Conservation (phyloP, 2,888 invertebrate genomes). For the Cosmia pyralina region DNA sequence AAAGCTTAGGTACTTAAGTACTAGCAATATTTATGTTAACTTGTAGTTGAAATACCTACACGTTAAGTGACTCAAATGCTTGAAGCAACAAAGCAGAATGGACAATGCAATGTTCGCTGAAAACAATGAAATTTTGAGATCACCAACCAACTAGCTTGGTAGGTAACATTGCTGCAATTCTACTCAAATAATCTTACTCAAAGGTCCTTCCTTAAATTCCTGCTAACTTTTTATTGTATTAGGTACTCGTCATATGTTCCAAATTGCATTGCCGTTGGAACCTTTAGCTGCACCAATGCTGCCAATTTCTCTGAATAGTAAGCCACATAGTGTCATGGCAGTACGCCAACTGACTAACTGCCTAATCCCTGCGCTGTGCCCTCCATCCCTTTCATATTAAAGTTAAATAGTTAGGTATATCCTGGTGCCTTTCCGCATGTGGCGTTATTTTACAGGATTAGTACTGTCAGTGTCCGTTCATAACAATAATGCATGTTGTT, state of each 20-base stretch:
- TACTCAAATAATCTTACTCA: background rate
- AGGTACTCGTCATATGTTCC: constrained; percentile 62
- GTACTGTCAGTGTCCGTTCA: too few relatives aligned
- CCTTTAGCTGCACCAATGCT: constrained; percentile 70
- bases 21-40: constrained; percentile 23
- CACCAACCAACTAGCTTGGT: background rate
- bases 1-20: constrained; percentile 8
- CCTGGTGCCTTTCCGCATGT: background rate
- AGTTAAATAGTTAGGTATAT: too few relatives aligned
- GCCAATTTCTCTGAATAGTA: constrained; percentile 77
- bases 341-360: constrained; percentile 71
- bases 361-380: constrained; percentile 28
- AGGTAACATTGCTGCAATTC: background rate
- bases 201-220: background rate
- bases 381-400: constrained; percentile 25
- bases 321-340: constrained; percentile 74
- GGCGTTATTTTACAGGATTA: background rate
- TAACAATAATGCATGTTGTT: too few relatives aligned
- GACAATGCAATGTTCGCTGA: background rate
- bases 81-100: background rate
- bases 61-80: background rate
- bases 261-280: constrained; percentile 63
- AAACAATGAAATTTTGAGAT: background rate
- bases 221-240: background rate
- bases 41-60: background rate